These are phyloP conservation scores for Parascotia fuliginaria DNA, from an alignment of 2,888 invertebrate genomes.

Conservation along the genomic window DNA sequence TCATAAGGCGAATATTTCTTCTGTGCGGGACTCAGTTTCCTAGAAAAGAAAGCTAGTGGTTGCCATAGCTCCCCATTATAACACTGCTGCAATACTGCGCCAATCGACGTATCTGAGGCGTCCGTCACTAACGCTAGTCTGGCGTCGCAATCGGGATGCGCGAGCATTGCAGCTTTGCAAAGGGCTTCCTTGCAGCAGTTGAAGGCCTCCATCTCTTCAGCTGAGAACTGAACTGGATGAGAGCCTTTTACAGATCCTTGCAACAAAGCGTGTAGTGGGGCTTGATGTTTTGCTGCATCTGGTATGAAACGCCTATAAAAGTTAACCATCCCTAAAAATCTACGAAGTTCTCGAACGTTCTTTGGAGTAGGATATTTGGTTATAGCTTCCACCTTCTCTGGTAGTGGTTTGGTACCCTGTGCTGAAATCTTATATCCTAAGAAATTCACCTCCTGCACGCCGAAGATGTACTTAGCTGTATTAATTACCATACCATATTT, in stretches of 20 bases:
- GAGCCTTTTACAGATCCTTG: background rate
- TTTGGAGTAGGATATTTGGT: background rate
- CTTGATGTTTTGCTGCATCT: background rate
- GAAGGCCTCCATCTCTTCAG: background rate
- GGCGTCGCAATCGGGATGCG: constrained; percentile 27
- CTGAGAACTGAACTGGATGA: background rate
- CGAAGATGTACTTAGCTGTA: background rate
- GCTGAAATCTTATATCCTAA: background rate
- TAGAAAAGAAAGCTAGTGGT: constrained; percentile 50
- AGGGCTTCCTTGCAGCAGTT: background rate
- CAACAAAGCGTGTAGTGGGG: constrained; percentile 1
- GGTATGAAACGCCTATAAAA: constrained; percentile 5
- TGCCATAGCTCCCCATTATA: constrained; percentile 28
- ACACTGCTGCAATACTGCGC: constrained; percentile 51
- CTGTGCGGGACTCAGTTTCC: too few species aligned
- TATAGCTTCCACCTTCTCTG: background rate
- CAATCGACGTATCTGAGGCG: constrained; percentile 53
- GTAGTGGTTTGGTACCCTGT: background rate
- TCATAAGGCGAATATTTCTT: too few species aligned
- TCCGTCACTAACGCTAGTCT: constrained; percentile 38
- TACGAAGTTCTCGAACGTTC: background rate
- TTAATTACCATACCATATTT: background rate
- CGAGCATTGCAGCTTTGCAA: background rate
- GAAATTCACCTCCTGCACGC: background rate
- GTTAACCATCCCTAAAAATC: constrained; percentile 1